phyloP scores from a whole-genome alignment of 2,113 vertebrate species.

The Barbus barbus region DNA sequence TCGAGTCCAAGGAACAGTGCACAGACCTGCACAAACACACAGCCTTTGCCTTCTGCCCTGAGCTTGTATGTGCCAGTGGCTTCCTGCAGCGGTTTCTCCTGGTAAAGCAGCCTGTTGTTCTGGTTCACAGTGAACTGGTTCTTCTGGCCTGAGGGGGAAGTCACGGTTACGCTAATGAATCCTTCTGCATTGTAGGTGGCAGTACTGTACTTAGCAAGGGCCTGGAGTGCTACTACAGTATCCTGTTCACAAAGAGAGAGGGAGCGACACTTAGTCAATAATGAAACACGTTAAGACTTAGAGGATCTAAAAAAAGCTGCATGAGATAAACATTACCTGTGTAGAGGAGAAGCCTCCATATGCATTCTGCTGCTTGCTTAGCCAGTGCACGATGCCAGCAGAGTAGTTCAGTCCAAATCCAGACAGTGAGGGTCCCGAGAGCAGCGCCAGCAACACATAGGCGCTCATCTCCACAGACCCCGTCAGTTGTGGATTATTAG shows the following conservation, averaged over 20 bases:
- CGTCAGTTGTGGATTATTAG: conserved; percentile 51
- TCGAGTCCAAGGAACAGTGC: too few relatives aligned
- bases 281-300: background rate
- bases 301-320: background rate
- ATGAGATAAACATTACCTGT: conserved; percentile 72
- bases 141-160: conserved; percentile 65
- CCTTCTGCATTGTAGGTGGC: conserved; percentile 68
- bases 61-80: conserved; percentile 75
- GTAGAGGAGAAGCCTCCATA: conserved; percentile 85
- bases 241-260: conserved; percentile 70
- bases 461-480: conserved; percentile 77
- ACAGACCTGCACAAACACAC: conserved; percentile 79
- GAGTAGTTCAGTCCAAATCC: conserved; percentile 69
- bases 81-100: conserved; percentile 72
- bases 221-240: conserved; percentile 88
- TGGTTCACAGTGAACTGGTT: conserved; percentile 75
- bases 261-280: background rate
- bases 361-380: conserved; percentile 80
- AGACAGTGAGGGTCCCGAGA: conserved; percentile 63
- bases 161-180: conserved; percentile 69
- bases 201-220: conserved; percentile 78
- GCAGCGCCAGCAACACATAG: conserved; percentile 77
- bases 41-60: conserved; percentile 72
- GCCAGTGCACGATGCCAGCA: conserved; percentile 78
- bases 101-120: conserved; percentile 79